A percentile compares a stretch with the other conserved stretches of the same genome.
Conservation (phyloP, 1,140 invertebrate genomes). For the Bombyx mandarina region DNA sequence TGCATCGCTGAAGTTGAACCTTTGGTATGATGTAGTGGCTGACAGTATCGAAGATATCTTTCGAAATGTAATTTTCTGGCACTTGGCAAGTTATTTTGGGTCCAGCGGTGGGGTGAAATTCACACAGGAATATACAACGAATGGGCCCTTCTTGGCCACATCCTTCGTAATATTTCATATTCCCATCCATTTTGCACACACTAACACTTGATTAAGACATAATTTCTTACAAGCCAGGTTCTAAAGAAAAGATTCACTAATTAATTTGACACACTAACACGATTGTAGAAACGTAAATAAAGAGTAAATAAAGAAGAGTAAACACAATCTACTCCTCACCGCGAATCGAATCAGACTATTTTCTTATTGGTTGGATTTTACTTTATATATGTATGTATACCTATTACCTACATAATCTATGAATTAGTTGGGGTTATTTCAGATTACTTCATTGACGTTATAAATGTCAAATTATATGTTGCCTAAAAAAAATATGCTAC, state of each 20-base stretch:
- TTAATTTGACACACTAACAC: conserved; percentile 9
- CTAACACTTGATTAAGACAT: conserved; percentile 3
- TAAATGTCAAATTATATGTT: too few relatives aligned
- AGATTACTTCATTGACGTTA: too few relatives aligned
- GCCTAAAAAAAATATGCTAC: too few relatives aligned
- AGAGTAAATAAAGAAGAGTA: neutral
- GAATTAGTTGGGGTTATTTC: too few relatives aligned
- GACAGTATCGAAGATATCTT: conserved; percentile 91
- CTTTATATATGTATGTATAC: too few relatives aligned
- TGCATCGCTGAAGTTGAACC: conserved; percentile 87
- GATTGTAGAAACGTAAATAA: conserved; percentile 23
- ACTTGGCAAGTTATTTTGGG: conserved; percentile 89
- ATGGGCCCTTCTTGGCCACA: conserved; percentile 79
- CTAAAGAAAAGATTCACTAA: neutral
- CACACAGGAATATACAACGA: conserved; percentile 85
- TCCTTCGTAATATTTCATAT: conserved; percentile 67
- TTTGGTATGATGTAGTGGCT: conserved; percentile 95
- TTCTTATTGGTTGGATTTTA: too few relatives aligned
- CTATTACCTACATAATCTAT: too few relatives aligned
- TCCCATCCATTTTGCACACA: conserved; percentile 48
- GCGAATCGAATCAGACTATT: neutral
- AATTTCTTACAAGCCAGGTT: too few relatives aligned
- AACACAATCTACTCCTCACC: neutral
- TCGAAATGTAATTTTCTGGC: conserved; percentile 87
- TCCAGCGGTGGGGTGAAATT: conserved; percentile 87